Evolutionary conservation across 1,140 invertebrate genomes (phyloP).

Genomic region (Hylaeus volcanicus): DNA sequence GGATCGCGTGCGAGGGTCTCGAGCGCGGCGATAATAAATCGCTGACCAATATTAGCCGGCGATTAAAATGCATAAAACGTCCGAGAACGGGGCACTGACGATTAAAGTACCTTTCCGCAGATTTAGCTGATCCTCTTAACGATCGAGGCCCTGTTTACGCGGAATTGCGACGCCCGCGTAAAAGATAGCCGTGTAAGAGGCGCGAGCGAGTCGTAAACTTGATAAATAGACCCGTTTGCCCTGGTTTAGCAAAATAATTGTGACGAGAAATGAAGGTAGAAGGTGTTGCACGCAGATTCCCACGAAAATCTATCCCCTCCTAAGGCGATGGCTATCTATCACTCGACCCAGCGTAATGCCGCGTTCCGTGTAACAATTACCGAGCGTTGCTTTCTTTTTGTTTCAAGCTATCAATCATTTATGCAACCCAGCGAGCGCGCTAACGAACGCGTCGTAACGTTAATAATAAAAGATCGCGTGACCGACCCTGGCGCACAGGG

Average conservation of each 20-base stretch:
- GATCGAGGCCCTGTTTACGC: neutral
- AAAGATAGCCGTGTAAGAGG: neutral
- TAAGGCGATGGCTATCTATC: slow-evolving; percentile 25
- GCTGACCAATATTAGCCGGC: neutral
- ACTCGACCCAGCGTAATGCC: neutral
- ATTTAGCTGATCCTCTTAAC: neutral
- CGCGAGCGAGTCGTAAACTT: neutral
- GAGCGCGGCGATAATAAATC: neutral
- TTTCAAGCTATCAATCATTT: slow-evolving; percentile 29
- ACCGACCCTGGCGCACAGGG: too few species aligned
- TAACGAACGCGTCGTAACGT: slow-evolving; percentile 5
- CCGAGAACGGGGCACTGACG: too few species aligned
- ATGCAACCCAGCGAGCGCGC: neutral
- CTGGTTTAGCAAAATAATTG: slow-evolving; percentile 2
- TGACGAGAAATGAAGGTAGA: slow-evolving; percentile 11
- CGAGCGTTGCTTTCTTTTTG: neutral
- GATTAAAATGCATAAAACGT: slow-evolving; percentile 6
- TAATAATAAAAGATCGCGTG: neutral
- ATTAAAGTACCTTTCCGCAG: slow-evolving; percentile 5
- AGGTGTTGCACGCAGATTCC: slow-evolving; percentile 4
- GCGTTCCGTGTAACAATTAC: slow-evolving; percentile 25
- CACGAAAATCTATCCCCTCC: neutral
- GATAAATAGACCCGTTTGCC: neutral
- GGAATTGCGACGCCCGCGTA: slow-evolving; percentile 1
- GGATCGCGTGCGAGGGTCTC: neutral